Percentiles rank a stretch among this genome's conserved stretches.
Evolutionary conservation across 2,888 invertebrate genomes (phyloP).

Genomic region (Plusia festucae): DNA sequence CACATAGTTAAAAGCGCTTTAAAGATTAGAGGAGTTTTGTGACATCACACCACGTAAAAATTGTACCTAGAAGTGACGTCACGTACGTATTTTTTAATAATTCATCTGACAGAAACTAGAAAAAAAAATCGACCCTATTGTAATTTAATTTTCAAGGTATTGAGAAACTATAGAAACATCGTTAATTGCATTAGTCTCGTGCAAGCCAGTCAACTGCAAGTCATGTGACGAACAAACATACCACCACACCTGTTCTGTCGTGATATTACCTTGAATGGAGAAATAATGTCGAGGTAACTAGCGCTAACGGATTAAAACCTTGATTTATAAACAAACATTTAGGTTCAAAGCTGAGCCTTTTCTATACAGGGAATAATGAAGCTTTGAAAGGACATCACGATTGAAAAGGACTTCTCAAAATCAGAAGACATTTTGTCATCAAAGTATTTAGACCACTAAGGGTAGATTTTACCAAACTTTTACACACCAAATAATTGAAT

Average conservation of each 20-base stretch:
- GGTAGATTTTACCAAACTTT: no score
- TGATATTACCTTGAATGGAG: background rate
- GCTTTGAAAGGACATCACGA: background rate
- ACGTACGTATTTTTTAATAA: no score
- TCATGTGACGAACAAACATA: background rate
- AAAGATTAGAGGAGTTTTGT: no score
- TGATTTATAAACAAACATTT: background rate
- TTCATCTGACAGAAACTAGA: no score
- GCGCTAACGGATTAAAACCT: constrained; percentile 1
- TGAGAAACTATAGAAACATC: constrained; percentile 21
- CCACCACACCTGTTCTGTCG: background rate
- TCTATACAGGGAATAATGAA: background rate
- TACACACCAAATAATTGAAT: no score
- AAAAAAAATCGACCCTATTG: no score
- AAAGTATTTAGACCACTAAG: no score
- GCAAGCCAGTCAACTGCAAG: constrained; percentile 20
- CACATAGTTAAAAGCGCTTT: no score
- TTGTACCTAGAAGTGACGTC: no score
- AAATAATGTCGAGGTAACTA: constrained; percentile 2
- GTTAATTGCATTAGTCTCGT: constrained; percentile 37
- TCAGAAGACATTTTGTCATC: no score
- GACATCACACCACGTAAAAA: no score
- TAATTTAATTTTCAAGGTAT: background rate
- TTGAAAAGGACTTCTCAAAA: no score
- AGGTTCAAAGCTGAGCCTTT: background rate